Percentiles rank a stretch among this genome's conserved stretches.
Conservation (phyloP, 2,888 invertebrate genomes). For the Tiliacea aurago region DNA sequence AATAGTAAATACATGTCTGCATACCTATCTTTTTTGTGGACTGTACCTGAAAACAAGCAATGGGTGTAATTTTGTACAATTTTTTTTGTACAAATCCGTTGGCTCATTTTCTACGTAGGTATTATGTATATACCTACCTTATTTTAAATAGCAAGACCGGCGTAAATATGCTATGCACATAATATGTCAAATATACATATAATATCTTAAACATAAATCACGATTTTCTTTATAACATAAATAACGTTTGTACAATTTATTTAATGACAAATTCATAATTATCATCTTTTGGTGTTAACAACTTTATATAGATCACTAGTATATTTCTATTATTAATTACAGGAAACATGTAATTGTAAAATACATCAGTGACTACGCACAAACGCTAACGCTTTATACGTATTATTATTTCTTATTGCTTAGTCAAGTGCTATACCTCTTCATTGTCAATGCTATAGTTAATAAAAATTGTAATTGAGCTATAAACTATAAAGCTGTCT, state of each 20-base stretch:
- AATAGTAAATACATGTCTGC: background rate
- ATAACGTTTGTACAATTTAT: conserved; percentile 53
- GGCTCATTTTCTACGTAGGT: background rate
- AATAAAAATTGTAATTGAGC: conserved; percentile 9
- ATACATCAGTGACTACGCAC: conserved; percentile 17
- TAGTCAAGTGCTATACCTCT: background rate
- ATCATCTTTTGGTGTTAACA: conserved; percentile 28
- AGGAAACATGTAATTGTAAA: conserved; percentile 11
- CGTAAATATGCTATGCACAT: conserved; percentile 36
- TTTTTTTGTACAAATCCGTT: conserved; percentile 7
- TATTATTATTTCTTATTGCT: conserved; percentile 29
- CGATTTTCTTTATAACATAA: conserved; percentile 44
- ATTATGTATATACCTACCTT: conserved; percentile 14
- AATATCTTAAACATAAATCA: conserved; percentile 43
- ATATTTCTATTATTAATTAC: conserved; percentile 24
- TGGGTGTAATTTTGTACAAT: too few relatives aligned
- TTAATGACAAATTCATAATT: conserved; percentile 18
- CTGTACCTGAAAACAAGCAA: conserved; percentile 2
- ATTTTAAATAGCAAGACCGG: conserved; percentile 31
- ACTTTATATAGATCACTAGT: conserved; percentile 21
- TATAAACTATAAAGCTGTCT: conserved; percentile 4
- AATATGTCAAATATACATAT: conserved; percentile 26
- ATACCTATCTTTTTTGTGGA: background rate
- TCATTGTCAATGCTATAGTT: conserved; percentile 1
- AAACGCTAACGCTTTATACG: too few relatives aligned